Conservation (phyloP, 2,888 invertebrate genomes). For the Chymomyza caudatula region DNA sequence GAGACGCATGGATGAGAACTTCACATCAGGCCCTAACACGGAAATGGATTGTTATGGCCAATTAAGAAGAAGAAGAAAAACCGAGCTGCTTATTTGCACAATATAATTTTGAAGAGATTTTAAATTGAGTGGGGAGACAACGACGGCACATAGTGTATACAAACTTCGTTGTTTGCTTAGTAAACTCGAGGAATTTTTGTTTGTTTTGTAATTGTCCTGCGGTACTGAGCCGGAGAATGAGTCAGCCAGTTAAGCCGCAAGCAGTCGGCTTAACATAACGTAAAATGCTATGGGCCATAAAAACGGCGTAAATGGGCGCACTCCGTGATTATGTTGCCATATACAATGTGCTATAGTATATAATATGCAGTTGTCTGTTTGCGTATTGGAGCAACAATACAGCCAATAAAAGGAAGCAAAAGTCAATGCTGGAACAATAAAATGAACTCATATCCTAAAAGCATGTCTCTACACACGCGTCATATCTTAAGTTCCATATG, state of each 20-base stretch:
- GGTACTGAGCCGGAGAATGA: background rate
- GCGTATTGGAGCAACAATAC: background rate
- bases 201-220: background rate
- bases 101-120: no score
- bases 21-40: no score
- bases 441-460: background rate
- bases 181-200: no score
- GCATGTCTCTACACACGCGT: no score
- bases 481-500: no score
- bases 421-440: background rate
- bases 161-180: background rate
- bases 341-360: background rate
- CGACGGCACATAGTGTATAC: no score
- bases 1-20: no score
- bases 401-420: background rate
- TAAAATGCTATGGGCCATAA: slow-evolving; percentile 57
- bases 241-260: slow-evolving; percentile 9
- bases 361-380: no score
- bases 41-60: no score
- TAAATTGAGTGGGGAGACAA: no score
- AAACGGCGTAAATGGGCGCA: slow-evolving; percentile 40
- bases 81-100: no score
- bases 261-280: slow-evolving; percentile 20
- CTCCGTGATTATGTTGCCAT: slow-evolving; percentile 18
- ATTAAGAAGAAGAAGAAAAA: no score